These are phyloP conservation scores for Drosophila nr. perissopoda DNA, from an alignment of 2,888 invertebrate genomes.

Conservation along the genomic window DNA sequence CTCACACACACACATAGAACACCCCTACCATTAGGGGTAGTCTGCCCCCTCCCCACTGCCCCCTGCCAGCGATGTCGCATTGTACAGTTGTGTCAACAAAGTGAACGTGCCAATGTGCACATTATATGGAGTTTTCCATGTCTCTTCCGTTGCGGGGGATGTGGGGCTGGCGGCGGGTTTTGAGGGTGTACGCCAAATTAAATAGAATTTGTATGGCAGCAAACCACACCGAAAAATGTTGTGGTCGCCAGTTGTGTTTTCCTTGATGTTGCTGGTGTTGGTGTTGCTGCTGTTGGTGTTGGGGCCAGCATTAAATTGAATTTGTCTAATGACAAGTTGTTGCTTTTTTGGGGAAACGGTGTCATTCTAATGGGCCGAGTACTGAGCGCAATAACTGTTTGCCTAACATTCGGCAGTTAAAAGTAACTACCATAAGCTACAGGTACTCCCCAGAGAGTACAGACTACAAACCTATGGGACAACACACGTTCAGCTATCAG, in stretches of 20 bases:
- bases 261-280: constrained; percentile 16
- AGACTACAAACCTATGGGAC: not conserved
- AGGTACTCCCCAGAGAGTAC: constrained; percentile 56
- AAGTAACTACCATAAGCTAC: constrained; percentile 75
- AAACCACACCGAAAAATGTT: constrained; percentile 76
- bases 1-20: not conserved
- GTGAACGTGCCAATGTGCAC: constrained; percentile 80
- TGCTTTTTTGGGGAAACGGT: constrained; percentile 51
- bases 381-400: constrained; percentile 76
- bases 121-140: constrained; percentile 65
- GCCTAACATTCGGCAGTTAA: constrained; percentile 74
- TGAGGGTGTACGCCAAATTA: constrained; percentile 63
- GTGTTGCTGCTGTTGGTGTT: constrained; percentile 27
- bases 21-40: not conserved
- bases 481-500: constrained; percentile 26
- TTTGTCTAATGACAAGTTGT: constrained; percentile 80
- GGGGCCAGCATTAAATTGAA: constrained; percentile 72
- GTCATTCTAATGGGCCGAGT: constrained; percentile 75
- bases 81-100: constrained; percentile 79
- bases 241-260: constrained; percentile 56
- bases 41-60: constrained; percentile 4
- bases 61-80: constrained; percentile 8
- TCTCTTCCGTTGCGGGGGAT: constrained; percentile 5
- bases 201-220: constrained; percentile 80
- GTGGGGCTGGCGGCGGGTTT: not conserved